These are phyloP conservation scores for Phainopepla nitens DNA, from an alignment of 2,113 vertebrate genomes.

Conservation along the genomic window DNA sequence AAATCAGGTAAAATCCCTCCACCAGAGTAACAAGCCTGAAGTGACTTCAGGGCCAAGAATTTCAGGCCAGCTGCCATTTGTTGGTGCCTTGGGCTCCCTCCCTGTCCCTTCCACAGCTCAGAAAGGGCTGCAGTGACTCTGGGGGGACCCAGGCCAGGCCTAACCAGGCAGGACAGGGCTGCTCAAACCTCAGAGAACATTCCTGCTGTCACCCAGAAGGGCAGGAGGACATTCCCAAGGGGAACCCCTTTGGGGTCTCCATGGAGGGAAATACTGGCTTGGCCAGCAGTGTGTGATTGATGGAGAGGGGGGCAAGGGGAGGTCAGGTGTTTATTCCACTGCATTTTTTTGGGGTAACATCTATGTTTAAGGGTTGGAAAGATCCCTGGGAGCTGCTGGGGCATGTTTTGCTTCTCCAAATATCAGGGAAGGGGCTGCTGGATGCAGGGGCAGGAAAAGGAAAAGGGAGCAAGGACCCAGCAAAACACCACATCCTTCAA, in stretches of 20 bases:
- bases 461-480: not conserved
- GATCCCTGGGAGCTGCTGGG: not conserved
- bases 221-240: not conserved
- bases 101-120: not conserved
- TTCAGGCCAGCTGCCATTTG: not conserved
- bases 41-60: not conserved
- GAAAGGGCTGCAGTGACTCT: not conserved
- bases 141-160: not conserved
- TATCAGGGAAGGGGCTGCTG: not conserved
- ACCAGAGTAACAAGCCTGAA: not conserved
- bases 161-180: not conserved
- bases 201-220: not conserved
- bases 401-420: not conserved
- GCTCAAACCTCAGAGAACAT: not conserved
- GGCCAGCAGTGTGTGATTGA: accelerated
- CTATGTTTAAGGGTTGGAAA: not conserved
- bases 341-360: not conserved
- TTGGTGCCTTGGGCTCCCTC: not conserved
- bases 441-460: not conserved
- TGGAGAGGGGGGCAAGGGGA: not conserved
- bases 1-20: not conserved
- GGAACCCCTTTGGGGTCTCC: not conserved
- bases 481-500: not conserved
- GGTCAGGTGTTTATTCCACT: not conserved
- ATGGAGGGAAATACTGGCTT: not conserved